A percentile compares a stretch with the other conserved stretches of the same genome.
Conservation (phyloP, 1,140 invertebrate genomes). For the Microplitis demolitor region DNA sequence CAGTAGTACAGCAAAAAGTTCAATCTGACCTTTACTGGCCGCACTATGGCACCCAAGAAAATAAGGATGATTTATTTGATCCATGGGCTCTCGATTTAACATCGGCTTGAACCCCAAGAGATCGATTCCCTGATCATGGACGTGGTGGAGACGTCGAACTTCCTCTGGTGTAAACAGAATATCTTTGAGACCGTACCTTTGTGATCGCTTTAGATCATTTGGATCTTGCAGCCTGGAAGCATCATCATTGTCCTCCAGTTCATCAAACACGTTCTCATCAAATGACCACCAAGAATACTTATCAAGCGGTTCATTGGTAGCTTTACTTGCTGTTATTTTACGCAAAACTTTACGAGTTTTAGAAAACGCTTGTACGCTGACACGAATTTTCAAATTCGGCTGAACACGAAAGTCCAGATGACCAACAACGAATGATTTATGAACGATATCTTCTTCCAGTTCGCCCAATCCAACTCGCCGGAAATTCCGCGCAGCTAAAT, state of each 20-base stretch:
- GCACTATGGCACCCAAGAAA: constrained; percentile 28
- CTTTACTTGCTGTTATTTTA: constrained; percentile 27
- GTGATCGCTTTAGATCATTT: neutral
- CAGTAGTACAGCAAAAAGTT: constrained; percentile 40
- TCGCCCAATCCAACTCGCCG: constrained; percentile 31
- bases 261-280: neutral
- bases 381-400: constrained; percentile 28
- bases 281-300: constrained; percentile 4
- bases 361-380: constrained; percentile 30
- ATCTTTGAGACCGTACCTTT: constrained; percentile 21
- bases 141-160: neutral
- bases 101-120: constrained; percentile 37
- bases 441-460: constrained; percentile 34
- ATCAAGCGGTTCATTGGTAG: constrained; percentile 35
- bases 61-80: constrained; percentile 32
- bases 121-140: constrained; percentile 30
- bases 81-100: constrained; percentile 22
- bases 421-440: constrained; percentile 25
- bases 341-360: neutral
- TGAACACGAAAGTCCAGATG: constrained; percentile 31
- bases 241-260: neutral
- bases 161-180: constrained; percentile 34
- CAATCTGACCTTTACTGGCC: constrained; percentile 33
- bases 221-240: neutral
- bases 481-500: constrained; percentile 24